Evolutionary conservation across 64 coral and sea anemone genomes (phyloP), one percentile per base, ranked within the genome.

Genomic region (Porites australiensis): DNA sequence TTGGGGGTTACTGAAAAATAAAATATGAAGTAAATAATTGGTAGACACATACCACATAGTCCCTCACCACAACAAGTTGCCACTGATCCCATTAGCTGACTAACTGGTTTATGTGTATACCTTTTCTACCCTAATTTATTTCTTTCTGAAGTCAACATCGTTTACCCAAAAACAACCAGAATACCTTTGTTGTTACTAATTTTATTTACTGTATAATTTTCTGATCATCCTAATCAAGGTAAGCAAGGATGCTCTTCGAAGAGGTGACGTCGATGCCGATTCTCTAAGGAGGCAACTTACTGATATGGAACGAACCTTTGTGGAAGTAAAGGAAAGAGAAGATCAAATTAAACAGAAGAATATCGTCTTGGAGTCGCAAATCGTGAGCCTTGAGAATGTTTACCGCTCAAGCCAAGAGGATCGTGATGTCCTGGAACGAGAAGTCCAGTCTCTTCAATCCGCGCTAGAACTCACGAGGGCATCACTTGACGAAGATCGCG

Each of bases 331-430:
- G 66, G 88, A 91, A 64, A 90, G 51, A 53, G 95, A 94, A 48
- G 87, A 86, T 49, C 80, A 87, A 66, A 55, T 87, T 27, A 46
- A 82, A 15, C 92, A 94, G 52, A 67, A 94, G 27, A 92, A 98
- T 55, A 65, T 81, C 11, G 45, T 91, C 50, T 72, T 94, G 1
- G 72, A 80, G 61, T 66, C 85, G 43, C 83, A 94, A 47, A 43
- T 88, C 4, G 62, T 68, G 82, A 91, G 94, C 60, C 63, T 98
- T 8, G 95, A 94, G 69, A 59, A 84, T 43, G 64, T 7, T 75
- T 94, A 91, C 21, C 88, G 49, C 12, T 27, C 77, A 44, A 77
- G 87, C 8, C 60, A 88, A 55, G 76, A 86, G 3, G 70, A 83
- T 58, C 90, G 90, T 22, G 60, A 55, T 11, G 75, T 77, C 3